Evolutionary conservation across 2,113 vertebrate species (phyloP).

Genomic region (Odobenus rosmarus): DNA sequence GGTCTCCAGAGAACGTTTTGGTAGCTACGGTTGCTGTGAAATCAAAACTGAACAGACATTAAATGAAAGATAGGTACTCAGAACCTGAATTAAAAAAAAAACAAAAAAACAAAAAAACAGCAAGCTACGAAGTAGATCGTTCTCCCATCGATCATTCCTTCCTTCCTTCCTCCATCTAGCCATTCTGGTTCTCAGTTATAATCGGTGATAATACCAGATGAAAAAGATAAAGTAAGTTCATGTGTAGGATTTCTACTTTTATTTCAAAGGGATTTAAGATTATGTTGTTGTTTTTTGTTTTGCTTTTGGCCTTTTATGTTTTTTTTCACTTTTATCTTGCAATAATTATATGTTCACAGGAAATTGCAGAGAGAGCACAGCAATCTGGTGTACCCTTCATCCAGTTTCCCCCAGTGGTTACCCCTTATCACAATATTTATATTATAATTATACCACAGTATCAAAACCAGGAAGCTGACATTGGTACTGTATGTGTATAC

Average conservation of each 20-base stretch:
- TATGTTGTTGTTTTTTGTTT: not conserved
- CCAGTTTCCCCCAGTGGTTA: not conserved
- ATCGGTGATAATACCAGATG: not conserved
- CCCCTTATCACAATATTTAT: not conserved
- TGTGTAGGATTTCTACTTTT: not conserved
- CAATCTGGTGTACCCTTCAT: not conserved
- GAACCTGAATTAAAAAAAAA: not conserved
- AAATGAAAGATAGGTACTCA: not conserved
- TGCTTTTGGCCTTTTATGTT: not conserved
- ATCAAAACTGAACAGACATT: not conserved
- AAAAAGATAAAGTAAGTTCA: not conserved
- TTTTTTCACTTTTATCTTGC: not conserved
- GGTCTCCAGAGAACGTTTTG: not conserved
- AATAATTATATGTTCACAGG: not conserved
- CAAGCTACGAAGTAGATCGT: not conserved
- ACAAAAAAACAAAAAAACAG: not conserved
- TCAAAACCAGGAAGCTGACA: not conserved
- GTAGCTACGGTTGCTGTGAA: slow-evolving; percentile 12
- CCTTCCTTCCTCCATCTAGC: not conserved
- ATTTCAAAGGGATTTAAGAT: not conserved
- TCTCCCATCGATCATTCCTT: not conserved
- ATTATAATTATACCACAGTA: not conserved
- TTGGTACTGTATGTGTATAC: not conserved
- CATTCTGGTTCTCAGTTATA: not conserved
- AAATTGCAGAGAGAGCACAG: not conserved